Conservation (phyloP, 1,140 invertebrate species). For the Cyclina sinensis region DNA sequence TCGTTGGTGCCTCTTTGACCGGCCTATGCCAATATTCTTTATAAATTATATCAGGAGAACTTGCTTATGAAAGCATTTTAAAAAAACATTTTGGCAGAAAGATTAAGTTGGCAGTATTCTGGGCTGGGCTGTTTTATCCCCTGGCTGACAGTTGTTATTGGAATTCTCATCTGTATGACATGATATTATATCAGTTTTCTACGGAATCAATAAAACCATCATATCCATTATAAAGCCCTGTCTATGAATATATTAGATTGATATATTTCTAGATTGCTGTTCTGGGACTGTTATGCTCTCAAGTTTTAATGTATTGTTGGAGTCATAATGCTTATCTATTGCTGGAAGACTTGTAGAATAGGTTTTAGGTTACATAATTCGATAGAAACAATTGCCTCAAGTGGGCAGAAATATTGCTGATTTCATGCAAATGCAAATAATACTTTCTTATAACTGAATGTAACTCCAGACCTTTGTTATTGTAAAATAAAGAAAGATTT, state of each 20-base stretch:
- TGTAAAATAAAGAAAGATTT: too few relatives aligned
- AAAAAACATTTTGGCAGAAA: slow-evolving; percentile 11
- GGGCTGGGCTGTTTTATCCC: not conserved
- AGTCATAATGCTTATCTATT: too few relatives aligned
- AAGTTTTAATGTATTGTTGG: too few relatives aligned
- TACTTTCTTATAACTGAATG: too few relatives aligned
- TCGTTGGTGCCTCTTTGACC: too few relatives aligned
- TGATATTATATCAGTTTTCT: slow-evolving; percentile 24
- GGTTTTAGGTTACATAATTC: too few relatives aligned
- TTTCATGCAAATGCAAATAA: too few relatives aligned
- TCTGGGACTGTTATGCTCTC: not conserved
- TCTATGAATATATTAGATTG: slow-evolving; percentile 22
- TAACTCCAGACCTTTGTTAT: too few relatives aligned
- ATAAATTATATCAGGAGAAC: not conserved
- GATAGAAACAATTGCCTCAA: too few relatives aligned
- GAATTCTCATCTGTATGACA: not conserved
- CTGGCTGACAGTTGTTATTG: slow-evolving; percentile 7
- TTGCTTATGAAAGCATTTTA: not conserved
- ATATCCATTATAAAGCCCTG: slow-evolving; percentile 29
- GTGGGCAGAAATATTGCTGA: too few relatives aligned
- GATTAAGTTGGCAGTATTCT: not conserved
- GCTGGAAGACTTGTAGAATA: too few relatives aligned
- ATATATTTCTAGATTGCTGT: not conserved
- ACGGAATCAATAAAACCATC: not conserved
- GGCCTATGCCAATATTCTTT: not conserved